Base-by-base conservation (phyloP, 64 coral and sea anemone genomes). In the Dendronephthya gigantea region DNA sequence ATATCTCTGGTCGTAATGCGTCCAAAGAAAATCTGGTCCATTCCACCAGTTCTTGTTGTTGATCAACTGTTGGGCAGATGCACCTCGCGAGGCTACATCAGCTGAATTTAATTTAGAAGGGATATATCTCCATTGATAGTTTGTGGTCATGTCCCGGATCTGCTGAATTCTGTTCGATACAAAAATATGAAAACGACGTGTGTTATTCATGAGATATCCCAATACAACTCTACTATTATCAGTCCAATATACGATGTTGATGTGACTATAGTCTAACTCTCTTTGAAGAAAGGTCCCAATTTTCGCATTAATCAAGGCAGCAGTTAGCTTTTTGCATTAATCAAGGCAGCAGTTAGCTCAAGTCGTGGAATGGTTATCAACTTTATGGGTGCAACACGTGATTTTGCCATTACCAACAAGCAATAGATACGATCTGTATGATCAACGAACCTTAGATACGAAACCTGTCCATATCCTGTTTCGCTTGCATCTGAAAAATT, bases 391-490 rank as follows among this genome's bases (percentile, higher is more conserved):
- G 69, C 69, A 2, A 76, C 69, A 2, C 69, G 69, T 1, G 69
- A 76, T 29, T 76, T 10, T 38, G 69, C 69, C 69, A 76, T 76
- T 16, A 76, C 69, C 69, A 76, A 76, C 69, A 30, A 76, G n/a
- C 69, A 76, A 2, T 76, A 16, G 69, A 76, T 76, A 7, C 69
- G 23, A 4, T 16, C 69, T 34, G 6, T 76, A 10, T 76, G 4
- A 34, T 76, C 69, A 28, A 76, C 29, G 69, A 76, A 16, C 69
- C 69, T 76, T 76, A 76, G 69, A 30, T 76, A 76, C 69, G 69
- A 76, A 34, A 12, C 13, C 69, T 76, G 6, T 4, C 69, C 69
- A 34, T 76, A 76, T 6, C 69, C 69, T 34, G n/a, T 34, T 76
- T 76, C 69, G 17, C 69, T 76, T 38, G 69, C 69, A 29, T 76